These are phyloP conservation scores for Mylabris sibirica DNA, from an alignment of 2,888 invertebrate species.

Conservation along the genomic window DNA sequence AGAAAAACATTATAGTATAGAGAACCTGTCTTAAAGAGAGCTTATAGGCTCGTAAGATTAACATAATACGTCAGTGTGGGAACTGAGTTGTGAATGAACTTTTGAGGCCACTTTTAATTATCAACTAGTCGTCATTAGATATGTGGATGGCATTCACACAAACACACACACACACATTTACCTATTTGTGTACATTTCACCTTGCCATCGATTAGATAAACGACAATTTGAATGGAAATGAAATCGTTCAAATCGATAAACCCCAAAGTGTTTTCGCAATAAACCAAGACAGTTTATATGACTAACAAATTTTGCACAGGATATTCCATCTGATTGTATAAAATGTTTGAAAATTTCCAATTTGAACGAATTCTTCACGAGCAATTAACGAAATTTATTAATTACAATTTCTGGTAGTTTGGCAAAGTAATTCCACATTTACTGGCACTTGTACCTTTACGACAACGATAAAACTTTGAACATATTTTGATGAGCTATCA, in stretches of 20 bases:
- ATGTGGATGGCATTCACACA: constrained; percentile 36
- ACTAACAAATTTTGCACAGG: neutral
- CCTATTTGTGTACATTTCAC: neutral
- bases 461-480: constrained; percentile 4
- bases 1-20: constrained; percentile 32
- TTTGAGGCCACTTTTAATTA: constrained; percentile 58
- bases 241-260: neutral
- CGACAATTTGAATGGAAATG: neutral
- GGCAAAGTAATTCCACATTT: neutral
- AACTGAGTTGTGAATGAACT: constrained; percentile 58
- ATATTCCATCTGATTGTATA: neutral
- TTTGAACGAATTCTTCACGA: neutral
- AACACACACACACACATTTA: neutral
- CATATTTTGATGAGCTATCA: constrained; percentile 4
- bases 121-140: constrained; percentile 53
- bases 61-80: constrained; percentile 56
- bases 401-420: neutral
- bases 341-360: no score
- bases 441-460: neutral
- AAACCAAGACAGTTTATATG: neutral
- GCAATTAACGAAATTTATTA: neutral
- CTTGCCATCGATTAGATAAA: neutral
- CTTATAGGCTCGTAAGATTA: constrained; percentile 41
- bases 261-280: neutral
- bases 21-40: constrained; percentile 45